These are phyloP conservation scores for Poecile atricapillus DNA, from an alignment of 2,113 vertebrate genomes.

Conservation along the genomic window DNA sequence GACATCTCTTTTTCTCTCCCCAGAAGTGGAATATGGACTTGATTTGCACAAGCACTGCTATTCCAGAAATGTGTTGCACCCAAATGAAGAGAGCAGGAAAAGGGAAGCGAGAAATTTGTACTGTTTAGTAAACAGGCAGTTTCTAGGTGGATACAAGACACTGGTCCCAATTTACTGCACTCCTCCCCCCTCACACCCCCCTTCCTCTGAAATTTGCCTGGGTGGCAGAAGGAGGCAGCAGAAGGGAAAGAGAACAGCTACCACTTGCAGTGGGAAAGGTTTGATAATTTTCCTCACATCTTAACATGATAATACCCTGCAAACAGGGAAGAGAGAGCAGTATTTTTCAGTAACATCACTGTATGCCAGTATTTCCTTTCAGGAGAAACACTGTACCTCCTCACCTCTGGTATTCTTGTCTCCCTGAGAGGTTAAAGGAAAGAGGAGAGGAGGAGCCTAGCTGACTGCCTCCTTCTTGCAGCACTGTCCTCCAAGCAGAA, in stretches of 20 bases:
- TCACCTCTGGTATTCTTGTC: background rate
- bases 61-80: background rate
- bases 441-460: background rate
- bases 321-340: background rate
- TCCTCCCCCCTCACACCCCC: background rate
- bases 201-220: background rate
- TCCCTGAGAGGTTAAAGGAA: background rate
- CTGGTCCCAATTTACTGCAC: background rate
- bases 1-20: background rate
- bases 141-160: conserved; percentile 20
- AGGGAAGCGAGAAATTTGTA: background rate
- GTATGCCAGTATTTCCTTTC: background rate
- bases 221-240: background rate
- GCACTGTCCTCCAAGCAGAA: background rate
- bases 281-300: background rate
- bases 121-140: conserved; percentile 14
- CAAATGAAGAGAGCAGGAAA: background rate
- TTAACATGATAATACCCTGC: background rate
- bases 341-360: background rate
- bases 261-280: background rate
- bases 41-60: background rate
- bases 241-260: background rate
- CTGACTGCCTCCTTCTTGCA: background rate
- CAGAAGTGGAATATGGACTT: background rate
- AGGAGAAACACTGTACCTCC: background rate